These are phyloP conservation scores for Tetramorium bicarinatum DNA, from an alignment of 2,888 invertebrate species.

Conservation along the genomic window DNA sequence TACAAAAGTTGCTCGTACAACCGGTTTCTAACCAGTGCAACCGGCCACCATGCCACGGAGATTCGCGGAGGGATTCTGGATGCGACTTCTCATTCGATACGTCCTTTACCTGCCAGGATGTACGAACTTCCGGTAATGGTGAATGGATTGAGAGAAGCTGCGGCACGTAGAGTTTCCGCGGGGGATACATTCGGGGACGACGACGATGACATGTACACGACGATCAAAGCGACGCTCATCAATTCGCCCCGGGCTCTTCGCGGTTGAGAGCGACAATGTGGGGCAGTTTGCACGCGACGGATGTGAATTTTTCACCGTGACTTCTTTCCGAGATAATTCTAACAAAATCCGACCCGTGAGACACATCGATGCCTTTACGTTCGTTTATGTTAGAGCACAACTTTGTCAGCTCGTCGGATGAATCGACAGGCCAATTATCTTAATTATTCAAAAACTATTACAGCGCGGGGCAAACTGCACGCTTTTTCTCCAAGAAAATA, in stretches of 20 bases:
- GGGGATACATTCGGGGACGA: neutral
- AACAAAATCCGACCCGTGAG: neutral
- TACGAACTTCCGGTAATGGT: slow-evolving; percentile 54
- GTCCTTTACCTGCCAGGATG: slow-evolving; percentile 25
- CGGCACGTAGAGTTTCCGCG: slow-evolving; percentile 17
- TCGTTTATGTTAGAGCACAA: neutral
- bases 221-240: slow-evolving; percentile 26
- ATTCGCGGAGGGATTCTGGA: slow-evolving; percentile 63
- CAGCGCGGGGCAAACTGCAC: neutral
- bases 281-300: neutral
- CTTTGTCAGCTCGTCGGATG: neutral
- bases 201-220: neutral
- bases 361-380: neutral
- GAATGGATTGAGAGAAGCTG: neutral
- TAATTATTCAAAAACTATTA: slow-evolving; percentile 4
- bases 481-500: neutral
- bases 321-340: neutral
- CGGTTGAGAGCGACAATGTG: slow-evolving; percentile 23
- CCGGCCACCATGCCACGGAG: slow-evolving; percentile 68
- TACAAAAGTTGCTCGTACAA: slow-evolving; percentile 79
- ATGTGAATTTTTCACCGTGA: slow-evolving; percentile 6
- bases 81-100: slow-evolving; percentile 57
- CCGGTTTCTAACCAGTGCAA: slow-evolving; percentile 78
- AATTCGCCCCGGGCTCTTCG: slow-evolving; percentile 15
- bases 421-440: neutral